These are phyloP conservation scores for Acheta domesticus DNA, from an alignment of 2,888 invertebrate species.

Conservation along the genomic window DNA sequence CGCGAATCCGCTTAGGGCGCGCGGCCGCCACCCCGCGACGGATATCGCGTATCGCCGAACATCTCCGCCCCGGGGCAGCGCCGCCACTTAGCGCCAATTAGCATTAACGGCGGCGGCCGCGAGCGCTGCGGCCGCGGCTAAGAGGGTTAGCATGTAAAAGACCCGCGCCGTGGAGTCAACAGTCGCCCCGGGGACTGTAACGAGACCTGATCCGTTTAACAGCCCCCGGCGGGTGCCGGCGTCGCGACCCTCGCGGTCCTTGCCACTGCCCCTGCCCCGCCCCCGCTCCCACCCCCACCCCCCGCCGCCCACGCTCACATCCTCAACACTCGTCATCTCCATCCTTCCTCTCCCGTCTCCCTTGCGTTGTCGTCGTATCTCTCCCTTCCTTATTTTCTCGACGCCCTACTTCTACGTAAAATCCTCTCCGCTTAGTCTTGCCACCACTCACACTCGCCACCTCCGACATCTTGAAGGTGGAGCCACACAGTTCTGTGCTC, in stretches of 20 bases:
- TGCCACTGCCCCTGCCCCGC: background rate
- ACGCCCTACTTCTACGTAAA: too few relatives aligned
- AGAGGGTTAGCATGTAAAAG: background rate
- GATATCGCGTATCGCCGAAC: background rate
- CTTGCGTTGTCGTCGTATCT: background rate
- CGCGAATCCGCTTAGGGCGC: background rate
- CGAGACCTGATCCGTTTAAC: slow-evolving; percentile 7
- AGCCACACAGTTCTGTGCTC: too few relatives aligned
- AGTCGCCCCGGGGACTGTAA: slow-evolving; percentile 18
- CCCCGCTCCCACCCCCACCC: background rate
- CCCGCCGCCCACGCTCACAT: background rate
- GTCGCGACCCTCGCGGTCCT: background rate
- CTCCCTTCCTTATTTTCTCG: too few relatives aligned
- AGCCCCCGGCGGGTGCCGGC: background rate
- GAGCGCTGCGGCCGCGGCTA: background rate
- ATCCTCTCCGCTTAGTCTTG: too few relatives aligned
- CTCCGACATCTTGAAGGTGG: too few relatives aligned
- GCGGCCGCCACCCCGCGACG: background rate
- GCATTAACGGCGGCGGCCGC: background rate
- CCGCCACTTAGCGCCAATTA: slow-evolving; percentile 18
- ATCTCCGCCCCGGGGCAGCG: background rate
- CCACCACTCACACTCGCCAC: too few relatives aligned
- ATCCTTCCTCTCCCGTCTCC: background rate
- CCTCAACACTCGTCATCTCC: background rate
- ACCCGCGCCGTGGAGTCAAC: background rate